Evolutionary conservation across 2,113 vertebrate genomes (phyloP), one percentile per base, ranked within the genome.

Genomic region (Fulmarus glacialis): DNA sequence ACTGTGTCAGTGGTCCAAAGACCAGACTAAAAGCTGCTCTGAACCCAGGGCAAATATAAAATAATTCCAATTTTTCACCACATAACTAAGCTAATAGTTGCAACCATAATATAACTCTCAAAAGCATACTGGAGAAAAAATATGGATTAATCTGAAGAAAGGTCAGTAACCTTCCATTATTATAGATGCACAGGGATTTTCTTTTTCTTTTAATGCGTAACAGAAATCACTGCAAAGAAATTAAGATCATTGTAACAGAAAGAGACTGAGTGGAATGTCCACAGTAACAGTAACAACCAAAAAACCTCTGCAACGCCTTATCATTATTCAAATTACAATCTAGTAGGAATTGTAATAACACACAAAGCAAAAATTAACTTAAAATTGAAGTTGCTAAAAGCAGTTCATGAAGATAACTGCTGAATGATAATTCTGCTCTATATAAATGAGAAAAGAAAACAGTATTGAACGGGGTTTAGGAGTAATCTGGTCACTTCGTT

Each of bases 401-500:
- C 95, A 98, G 97, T 97, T 98, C 64, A 90, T 98, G 87, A 96
- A 97, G 92, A 89, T 94, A 98, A 95, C 95, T 85, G 90, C 70
- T 85, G 58, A 85, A 43, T 79, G 68, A 53, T 87, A 95, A 97
- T 97, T 97, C 92, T 95, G 95, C 77, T 95, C 48, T 95, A 97
- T 70, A 88, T 96, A 97, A 95, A 95, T 73, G 90, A 91, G 91
- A 98, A 97, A 97, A 85, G 53, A 96, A 97, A 92, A 96, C 90
- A n/a, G 16, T 94, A 92, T 77, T 92, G 80, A 97, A 78, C 52
- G 72, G 84, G 66, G 56, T 97, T 98, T 92, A 93, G 96, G 96
- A 98, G 87, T 97, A 97, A 97, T 98, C 97, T 96, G 97, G 98
- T 98, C 97, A 96, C 95, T 98, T 98, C 80, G 89, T 95, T 98